Conservation (phyloP, 2,888 invertebrate genomes). For the Ochropacha duplaris region DNA sequence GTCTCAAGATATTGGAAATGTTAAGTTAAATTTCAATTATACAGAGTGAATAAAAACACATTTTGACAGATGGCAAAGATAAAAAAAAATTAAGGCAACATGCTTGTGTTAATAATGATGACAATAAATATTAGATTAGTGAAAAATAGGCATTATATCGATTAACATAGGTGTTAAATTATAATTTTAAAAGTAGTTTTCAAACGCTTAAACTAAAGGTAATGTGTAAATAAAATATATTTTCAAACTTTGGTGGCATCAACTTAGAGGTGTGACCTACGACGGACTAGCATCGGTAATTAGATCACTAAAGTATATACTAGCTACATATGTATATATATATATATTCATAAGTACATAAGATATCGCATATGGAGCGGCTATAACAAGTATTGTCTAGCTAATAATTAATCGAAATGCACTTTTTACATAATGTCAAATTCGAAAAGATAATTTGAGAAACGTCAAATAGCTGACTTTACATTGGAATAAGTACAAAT, state of each 20-base stretch:
- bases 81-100: too few relatives aligned
- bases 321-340: constrained; percentile 15
- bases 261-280: constrained; percentile 35
- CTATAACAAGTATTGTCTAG: constrained; percentile 7
- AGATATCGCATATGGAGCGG: constrained; percentile 17
- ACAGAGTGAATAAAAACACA: not conserved
- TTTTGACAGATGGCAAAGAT: not conserved
- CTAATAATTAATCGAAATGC: not conserved
- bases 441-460: not conserved
- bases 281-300: constrained; percentile 49
- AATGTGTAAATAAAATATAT: constrained; percentile 24
- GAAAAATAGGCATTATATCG: not conserved
- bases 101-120: not conserved
- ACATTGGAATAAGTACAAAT: not conserved
- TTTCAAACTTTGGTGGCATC: constrained; percentile 38
- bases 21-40: not conserved
- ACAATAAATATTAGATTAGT: not conserved
- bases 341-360: constrained; percentile 18
- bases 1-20: not conserved
- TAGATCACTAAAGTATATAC: constrained; percentile 27
- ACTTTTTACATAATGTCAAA: not conserved
- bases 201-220: not conserved
- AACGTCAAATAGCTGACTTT: not conserved
- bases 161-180: not conserved
- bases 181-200: not conserved